Conservation (phyloP, 2,113 vertebrate species). For the Phylloscopus trochiloides region DNA sequence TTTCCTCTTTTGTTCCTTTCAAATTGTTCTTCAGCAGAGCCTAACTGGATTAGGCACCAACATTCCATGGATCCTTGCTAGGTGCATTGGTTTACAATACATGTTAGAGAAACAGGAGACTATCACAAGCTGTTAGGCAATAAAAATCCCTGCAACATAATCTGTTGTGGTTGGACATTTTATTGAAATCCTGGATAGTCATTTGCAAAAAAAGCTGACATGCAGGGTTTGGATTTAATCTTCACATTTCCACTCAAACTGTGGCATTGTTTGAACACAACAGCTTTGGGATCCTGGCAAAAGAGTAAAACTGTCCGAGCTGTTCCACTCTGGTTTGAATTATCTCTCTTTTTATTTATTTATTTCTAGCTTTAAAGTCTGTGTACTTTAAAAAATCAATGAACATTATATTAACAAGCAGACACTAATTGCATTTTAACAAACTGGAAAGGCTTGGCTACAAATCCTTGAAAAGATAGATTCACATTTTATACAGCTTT, state of each 20-base stretch:
- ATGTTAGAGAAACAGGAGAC: background rate
- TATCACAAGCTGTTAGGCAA: conserved; percentile 43
- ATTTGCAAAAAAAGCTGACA: conserved; percentile 39
- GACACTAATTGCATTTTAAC: conserved; percentile 46
- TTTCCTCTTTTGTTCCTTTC: background rate
- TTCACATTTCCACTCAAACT: conserved; percentile 61
- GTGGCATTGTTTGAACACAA: conserved; percentile 61
- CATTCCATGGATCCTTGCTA: background rate
- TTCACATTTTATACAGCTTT: conserved; percentile 5
- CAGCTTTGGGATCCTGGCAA: conserved; percentile 56
- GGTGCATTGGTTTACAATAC: background rate
- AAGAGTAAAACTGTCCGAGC: conserved; percentile 52
- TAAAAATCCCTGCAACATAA: conserved; percentile 27
- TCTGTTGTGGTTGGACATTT: conserved; percentile 49
- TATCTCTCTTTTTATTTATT: conserved; percentile 58
- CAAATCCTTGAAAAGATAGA: conserved; percentile 36
- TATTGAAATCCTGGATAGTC: conserved; percentile 63
- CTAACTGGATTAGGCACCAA: background rate
- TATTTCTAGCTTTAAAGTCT: conserved; percentile 66
- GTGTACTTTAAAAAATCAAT: conserved; percentile 67
- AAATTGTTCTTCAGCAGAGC: background rate
- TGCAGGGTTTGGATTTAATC: conserved; percentile 55
- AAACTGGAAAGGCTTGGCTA: conserved; percentile 27
- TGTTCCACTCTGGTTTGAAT: conserved; percentile 65
- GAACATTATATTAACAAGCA: conserved; percentile 58